phyloP scores from a whole-genome alignment of 2,113 vertebrate species.

The Oryzias javanicus region DNA sequence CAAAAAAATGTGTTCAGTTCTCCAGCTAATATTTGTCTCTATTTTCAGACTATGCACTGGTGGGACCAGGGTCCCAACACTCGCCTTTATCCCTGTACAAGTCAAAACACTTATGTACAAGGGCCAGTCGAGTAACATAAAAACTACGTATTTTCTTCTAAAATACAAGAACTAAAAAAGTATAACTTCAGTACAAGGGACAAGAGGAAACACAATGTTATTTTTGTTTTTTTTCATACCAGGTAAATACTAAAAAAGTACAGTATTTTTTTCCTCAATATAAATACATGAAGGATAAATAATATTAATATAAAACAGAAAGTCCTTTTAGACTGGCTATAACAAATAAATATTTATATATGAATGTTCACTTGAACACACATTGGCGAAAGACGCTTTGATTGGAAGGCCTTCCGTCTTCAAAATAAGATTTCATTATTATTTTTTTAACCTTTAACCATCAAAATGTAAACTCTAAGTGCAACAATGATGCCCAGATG shows the following conservation, averaged over 20 bases:
- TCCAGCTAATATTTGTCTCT: constrained; percentile 87
- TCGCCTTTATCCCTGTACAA: constrained; percentile 85
- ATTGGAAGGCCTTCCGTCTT: constrained; percentile 83
- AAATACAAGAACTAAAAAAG: constrained; percentile 95
- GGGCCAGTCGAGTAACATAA: constrained; percentile 84
- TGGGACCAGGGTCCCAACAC: constrained; percentile 76
- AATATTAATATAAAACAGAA: constrained; percentile 95
- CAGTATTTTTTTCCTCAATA: constrained; percentile 85
- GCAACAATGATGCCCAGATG: constrained; percentile 92
- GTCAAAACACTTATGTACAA: constrained; percentile 95
- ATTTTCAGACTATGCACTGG: constrained; percentile 88
- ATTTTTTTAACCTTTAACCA: constrained; percentile 85
- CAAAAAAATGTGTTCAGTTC: constrained; percentile 72
- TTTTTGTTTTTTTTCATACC: constrained; percentile 81
- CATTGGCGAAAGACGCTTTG: constrained; percentile 84
- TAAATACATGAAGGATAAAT: constrained; percentile 99
- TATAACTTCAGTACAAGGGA: constrained; percentile 88
- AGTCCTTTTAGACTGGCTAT: constrained; percentile 95
- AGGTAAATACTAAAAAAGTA: constrained; percentile 97
- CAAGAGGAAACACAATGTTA: constrained; percentile 88
- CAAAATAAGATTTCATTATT: constrained; percentile 83
- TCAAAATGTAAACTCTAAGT: constrained; percentile 99
- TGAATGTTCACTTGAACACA: constrained; percentile 98
- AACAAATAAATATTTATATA: constrained; percentile 99
- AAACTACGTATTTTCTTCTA: constrained; percentile 88